phyloP scores from a whole-genome alignment of 92 coral and sea anemone species.

The Ricordea florida region DNA sequence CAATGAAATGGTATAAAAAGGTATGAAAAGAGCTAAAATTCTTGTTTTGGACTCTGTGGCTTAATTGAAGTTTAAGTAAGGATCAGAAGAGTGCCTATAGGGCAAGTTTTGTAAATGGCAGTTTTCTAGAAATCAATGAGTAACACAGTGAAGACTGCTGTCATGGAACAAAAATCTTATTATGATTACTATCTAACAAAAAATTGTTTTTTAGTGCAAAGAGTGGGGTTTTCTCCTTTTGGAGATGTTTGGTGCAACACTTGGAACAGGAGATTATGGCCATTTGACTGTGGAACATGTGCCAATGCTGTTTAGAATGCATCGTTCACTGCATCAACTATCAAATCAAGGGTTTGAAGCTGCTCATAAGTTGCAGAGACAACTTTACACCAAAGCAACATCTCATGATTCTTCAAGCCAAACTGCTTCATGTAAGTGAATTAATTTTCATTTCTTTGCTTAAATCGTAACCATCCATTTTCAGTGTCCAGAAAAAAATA shows the following conservation, averaged over 20 bases:
- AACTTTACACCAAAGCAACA: conserved; percentile 33
- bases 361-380: conserved; percentile 28
- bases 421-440: not conserved
- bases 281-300: conserved; percentile 26
- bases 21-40: too few relatives aligned
- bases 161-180: too few relatives aligned
- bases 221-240: conserved; percentile 44
- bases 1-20: too few relatives aligned
- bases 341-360: conserved; percentile 36
- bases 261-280: conserved; percentile 47
- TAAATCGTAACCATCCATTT: too few relatives aligned
- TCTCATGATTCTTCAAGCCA: conserved; percentile 11
- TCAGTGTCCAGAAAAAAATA: too few relatives aligned
- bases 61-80: too few relatives aligned
- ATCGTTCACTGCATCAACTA: conserved; percentile 10
- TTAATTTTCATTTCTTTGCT: too few relatives aligned
- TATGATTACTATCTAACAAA: not conserved
- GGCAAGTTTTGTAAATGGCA: too few relatives aligned
- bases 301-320: conserved; percentile 12
- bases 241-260: conserved; percentile 25
- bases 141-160: too few relatives aligned
- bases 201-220: conserved; percentile 14
- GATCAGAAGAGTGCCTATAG: too few relatives aligned
- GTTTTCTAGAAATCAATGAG: too few relatives aligned
- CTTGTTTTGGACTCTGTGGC: too few relatives aligned